Evolutionary conservation across 2,888 invertebrate species (phyloP).

Genomic region (Cephonodes hylas): DNA sequence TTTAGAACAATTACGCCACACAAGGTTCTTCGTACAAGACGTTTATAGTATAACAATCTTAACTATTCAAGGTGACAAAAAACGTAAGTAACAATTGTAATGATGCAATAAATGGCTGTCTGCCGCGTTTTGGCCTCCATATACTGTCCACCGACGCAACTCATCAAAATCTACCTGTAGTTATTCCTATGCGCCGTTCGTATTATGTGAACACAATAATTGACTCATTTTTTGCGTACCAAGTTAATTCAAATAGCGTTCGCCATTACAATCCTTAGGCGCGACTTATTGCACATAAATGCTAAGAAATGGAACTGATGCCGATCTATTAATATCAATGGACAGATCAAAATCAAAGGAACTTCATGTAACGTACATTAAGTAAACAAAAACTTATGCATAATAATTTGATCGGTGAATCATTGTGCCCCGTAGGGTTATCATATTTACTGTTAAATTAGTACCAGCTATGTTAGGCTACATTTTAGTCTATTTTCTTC

Average conservation of each 20-base stretch:
- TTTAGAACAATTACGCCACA: not conserved
- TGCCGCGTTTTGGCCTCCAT: not conserved
- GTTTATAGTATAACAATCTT: slow-evolving; percentile 4
- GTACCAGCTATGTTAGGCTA: no score
- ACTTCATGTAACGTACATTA: slow-evolving; percentile 18
- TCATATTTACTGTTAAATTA: no score
- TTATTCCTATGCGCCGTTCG: not conserved
- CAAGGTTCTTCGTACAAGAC: not conserved
- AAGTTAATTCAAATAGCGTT: not conserved
- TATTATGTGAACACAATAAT: not conserved
- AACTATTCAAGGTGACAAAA: slow-evolving; percentile 9
- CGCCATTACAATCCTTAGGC: not conserved
- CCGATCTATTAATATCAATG: slow-evolving; percentile 15
- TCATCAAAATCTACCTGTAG: not conserved
- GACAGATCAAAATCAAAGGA: slow-evolving; percentile 23
- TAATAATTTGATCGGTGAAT: not conserved
- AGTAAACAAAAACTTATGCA: not conserved
- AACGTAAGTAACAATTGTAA: not conserved
- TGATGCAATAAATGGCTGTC: slow-evolving; percentile 3
- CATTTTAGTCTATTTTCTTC: no score
- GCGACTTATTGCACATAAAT: not conserved
- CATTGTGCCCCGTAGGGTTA: not conserved
- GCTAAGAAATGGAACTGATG: not conserved
- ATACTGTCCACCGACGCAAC: not conserved
- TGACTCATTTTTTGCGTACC: not conserved